phyloP scores from a whole-genome alignment of 2,113 vertebrate genomes.

The Takifugu flavidus region DNA sequence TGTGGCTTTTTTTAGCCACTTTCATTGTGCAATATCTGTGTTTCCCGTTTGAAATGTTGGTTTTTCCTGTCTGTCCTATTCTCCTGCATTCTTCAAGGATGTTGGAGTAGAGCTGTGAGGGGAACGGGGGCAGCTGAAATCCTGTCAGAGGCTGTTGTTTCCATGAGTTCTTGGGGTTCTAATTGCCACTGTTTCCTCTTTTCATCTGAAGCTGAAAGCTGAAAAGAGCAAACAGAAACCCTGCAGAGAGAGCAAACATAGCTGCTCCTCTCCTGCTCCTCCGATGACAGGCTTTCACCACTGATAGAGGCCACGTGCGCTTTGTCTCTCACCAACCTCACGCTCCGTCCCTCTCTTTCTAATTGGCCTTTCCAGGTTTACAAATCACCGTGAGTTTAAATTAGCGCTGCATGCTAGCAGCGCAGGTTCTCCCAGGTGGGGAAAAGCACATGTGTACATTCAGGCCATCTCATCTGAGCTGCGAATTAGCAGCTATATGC shows the following conservation, averaged over 20 bases:
- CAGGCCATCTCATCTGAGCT: conserved; percentile 21
- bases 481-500: conserved; percentile 29
- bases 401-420: too few species aligned
- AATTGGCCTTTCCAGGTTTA: conserved; percentile 3
- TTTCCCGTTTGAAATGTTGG: neutral
- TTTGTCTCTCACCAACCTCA: conserved; percentile 9
- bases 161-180: conserved; percentile 22
- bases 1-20: conserved; percentile 1
- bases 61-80: conserved; percentile 28
- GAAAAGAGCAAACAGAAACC: conserved; percentile 28
- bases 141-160: conserved; percentile 32
- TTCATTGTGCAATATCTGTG: neutral
- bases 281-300: conserved; percentile 48
- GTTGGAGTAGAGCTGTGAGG: conserved; percentile 24
- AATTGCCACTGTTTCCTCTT: conserved; percentile 29
- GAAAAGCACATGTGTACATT: neutral
- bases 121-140: conserved; percentile 18
- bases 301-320: conserved; percentile 53
- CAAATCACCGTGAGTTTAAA: too few species aligned
- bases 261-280: conserved; percentile 36
- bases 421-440: too few species aligned
- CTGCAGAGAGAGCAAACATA: conserved; percentile 27
- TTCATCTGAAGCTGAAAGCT: conserved; percentile 9
- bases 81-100: conserved; percentile 12
- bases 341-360: neutral